Evolutionary conservation across 2,113 vertebrate species (phyloP).

Genomic region (Panthera tigris): DNA sequence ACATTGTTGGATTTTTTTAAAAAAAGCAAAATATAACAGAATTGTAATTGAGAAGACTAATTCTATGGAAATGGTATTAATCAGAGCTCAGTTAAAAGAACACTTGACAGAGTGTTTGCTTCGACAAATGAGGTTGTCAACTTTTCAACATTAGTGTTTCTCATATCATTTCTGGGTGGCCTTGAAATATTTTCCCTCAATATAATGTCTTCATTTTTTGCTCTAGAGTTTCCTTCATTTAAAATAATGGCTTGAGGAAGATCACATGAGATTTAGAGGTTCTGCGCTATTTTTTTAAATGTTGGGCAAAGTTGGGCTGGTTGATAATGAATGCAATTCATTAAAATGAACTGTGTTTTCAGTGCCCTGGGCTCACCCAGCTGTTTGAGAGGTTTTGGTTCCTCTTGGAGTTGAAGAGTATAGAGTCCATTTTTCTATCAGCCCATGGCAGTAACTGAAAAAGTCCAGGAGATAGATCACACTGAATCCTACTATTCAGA

Average conservation of each 20-base stretch:
- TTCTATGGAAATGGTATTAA: background rate
- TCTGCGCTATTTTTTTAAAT: background rate
- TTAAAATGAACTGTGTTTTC: background rate
- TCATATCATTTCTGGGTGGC: background rate
- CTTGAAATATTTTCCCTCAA: background rate
- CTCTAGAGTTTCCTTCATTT: background rate
- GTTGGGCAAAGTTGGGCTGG: background rate
- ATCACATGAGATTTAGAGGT: background rate
- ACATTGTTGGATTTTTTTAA: background rate
- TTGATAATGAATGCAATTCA: background rate
- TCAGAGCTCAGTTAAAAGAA: background rate
- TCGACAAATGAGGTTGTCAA: background rate
- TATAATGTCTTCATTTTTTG: background rate
- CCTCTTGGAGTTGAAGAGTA: background rate
- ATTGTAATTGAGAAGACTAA: background rate
- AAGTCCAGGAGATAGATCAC: background rate
- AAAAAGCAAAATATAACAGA: constrained; percentile 18
- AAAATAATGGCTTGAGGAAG: background rate
- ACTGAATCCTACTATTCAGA: background rate
- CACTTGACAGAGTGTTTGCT: background rate
- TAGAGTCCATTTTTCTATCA: background rate
- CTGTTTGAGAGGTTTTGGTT: background rate
- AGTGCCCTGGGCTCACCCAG: background rate
- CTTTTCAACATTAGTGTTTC: background rate
- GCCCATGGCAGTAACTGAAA: background rate